Conservation (phyloP, 2,113 vertebrate genomes). For the Alectura lathami region DNA sequence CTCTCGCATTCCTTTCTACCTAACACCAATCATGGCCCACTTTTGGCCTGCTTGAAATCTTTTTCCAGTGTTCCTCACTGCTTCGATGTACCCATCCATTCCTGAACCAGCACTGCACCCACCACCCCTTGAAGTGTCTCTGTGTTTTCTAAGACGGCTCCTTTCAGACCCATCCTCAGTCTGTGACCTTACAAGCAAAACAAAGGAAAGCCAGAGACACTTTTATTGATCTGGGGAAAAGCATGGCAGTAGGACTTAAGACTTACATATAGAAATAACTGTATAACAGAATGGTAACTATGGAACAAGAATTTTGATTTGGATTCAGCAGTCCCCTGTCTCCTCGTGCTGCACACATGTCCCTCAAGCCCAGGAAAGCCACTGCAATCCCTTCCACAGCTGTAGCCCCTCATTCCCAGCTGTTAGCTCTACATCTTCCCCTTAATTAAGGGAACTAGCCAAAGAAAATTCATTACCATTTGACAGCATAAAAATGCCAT, state of each 20-base stretch:
- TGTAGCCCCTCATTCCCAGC: neutral
- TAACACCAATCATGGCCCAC: neutral
- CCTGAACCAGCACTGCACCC: neutral
- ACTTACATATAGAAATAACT: neutral
- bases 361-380: neutral
- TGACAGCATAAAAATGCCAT: neutral
- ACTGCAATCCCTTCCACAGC: neutral
- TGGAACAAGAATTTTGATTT: neutral
- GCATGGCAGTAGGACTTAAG: neutral
- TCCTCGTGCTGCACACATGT: neutral
- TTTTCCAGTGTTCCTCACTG: neutral
- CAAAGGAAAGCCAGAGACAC: neutral
- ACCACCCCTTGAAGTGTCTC: neutral
- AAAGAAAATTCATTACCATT: constrained; percentile 13
- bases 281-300: neutral
- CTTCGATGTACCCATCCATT: neutral
- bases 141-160: neutral
- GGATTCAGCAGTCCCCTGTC: neutral
- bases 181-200: neutral
- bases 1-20: neutral
- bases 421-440: neutral
- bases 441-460: constrained; percentile 26
- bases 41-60: neutral
- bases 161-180: neutral
- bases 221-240: neutral